These are phyloP conservation scores for Sussaba pulchella DNA, from an alignment of 2,888 invertebrate genomes.

Conservation along the genomic window DNA sequence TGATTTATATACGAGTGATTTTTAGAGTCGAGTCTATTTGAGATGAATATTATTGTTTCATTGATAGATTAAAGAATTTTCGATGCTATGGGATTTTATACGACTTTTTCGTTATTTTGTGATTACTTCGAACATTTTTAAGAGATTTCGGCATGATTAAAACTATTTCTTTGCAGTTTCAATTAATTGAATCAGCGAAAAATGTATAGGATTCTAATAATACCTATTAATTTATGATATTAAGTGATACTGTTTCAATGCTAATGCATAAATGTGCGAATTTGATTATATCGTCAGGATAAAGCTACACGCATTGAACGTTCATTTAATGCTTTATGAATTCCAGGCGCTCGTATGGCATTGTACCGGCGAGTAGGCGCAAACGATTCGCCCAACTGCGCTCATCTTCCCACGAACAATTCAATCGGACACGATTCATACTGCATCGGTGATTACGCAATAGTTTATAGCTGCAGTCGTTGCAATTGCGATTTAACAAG, in stretches of 20 bases:
- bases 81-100: too few relatives aligned
- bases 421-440: slow-evolving; percentile 73
- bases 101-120: too few relatives aligned
- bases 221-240: background rate
- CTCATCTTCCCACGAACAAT: slow-evolving; percentile 78
- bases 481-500: background rate
- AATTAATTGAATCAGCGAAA: background rate
- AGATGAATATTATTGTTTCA: too few relatives aligned
- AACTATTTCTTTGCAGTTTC: background rate
- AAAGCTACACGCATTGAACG: background rate
- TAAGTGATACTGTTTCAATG: background rate
- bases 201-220: background rate
- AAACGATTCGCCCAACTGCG: slow-evolving; percentile 1
- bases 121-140: too few relatives aligned
- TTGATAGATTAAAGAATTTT: too few relatives aligned
- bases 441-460: background rate
- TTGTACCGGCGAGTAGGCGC: background rate
- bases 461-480: slow-evolving; percentile 4
- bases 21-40: too few relatives aligned
- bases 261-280: background rate
- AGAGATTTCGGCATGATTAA: too few relatives aligned
- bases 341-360: background rate
- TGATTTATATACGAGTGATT: too few relatives aligned
- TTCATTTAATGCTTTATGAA: background rate
- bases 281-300: background rate